Evolutionary conservation across 1,140 invertebrate genomes (phyloP).

Genomic region (Geopemphigus sp.): DNA sequence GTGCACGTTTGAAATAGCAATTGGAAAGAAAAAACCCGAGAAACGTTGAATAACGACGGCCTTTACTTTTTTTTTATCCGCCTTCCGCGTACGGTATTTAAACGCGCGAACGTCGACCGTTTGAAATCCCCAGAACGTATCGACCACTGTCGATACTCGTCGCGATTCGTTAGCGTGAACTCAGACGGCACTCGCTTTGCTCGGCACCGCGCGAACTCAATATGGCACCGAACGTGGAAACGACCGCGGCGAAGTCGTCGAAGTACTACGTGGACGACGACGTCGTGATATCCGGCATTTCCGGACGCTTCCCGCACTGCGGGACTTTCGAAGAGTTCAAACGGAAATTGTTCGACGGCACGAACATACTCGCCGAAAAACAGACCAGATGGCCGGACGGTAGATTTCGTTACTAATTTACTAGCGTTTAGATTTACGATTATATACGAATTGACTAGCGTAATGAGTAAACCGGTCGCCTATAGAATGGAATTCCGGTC

Average conservation of each 20-base stretch:
- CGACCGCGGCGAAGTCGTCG: too few species aligned
- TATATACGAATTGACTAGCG: too few species aligned
- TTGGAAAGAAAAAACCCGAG: background rate
- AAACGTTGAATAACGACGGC: background rate
- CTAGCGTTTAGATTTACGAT: too few species aligned
- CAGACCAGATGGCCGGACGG: constrained; percentile 45
- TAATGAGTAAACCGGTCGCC: too few species aligned
- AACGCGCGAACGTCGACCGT: background rate
- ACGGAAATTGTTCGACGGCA: constrained; percentile 53
- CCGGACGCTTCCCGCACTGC: constrained; percentile 56
- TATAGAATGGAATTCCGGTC: too few species aligned
- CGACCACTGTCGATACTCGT: too few species aligned
- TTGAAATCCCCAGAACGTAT: background rate
- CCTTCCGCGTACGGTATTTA: background rate
- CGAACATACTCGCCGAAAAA: constrained; percentile 46
- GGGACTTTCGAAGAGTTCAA: constrained; percentile 55
- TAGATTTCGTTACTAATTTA: background rate
- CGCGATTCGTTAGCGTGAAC: background rate
- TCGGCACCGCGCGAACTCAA: background rate
- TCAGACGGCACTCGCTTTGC: background rate
- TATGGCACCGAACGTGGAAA: constrained; percentile 20
- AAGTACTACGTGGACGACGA: constrained; percentile 52
- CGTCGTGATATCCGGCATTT: constrained; percentile 56
- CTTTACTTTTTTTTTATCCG: too few species aligned
- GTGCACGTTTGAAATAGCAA: background rate